Evolutionary conservation across 2,113 vertebrate species (phyloP).

Genomic region (Vireo altiloquus): DNA sequence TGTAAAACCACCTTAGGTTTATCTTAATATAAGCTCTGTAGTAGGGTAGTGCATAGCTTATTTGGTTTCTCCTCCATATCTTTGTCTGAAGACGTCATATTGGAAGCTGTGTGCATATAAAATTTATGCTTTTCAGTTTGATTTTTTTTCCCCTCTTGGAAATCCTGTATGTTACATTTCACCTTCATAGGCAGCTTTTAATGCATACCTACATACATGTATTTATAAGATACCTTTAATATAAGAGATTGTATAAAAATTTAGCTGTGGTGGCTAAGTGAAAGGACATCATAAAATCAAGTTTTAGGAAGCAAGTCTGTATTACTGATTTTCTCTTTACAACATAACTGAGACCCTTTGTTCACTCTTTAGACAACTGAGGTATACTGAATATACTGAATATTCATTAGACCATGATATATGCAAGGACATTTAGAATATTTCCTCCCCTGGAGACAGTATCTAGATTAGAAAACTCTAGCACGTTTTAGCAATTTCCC

Average conservation of each 20-base stretch:
- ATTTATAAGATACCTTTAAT: background rate
- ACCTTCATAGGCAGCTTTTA: background rate
- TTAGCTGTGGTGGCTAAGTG: background rate
- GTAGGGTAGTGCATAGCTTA: rapidly evolving
- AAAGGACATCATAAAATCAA: background rate
- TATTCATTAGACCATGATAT: background rate
- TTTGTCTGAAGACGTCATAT: background rate
- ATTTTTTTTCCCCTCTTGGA: background rate
- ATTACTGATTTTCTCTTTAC: background rate
- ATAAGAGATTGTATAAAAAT: background rate
- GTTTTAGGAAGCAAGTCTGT: background rate
- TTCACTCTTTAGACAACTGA: background rate
- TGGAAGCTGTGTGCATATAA: background rate
- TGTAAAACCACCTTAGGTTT: background rate
- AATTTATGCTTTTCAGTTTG: background rate
- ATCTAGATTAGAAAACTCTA: background rate
- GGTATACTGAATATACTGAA: background rate
- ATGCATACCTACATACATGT: background rate
- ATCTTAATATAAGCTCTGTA: background rate
- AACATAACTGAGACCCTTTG: background rate
- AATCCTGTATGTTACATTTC: background rate
- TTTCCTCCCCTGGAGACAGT: background rate
- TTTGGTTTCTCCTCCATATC: background rate
- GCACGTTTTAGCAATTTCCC: background rate
- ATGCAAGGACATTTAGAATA: background rate